phyloP scores from a whole-genome alignment of 2,797 vertebrate species.

The Echeneis naucrates region DNA sequence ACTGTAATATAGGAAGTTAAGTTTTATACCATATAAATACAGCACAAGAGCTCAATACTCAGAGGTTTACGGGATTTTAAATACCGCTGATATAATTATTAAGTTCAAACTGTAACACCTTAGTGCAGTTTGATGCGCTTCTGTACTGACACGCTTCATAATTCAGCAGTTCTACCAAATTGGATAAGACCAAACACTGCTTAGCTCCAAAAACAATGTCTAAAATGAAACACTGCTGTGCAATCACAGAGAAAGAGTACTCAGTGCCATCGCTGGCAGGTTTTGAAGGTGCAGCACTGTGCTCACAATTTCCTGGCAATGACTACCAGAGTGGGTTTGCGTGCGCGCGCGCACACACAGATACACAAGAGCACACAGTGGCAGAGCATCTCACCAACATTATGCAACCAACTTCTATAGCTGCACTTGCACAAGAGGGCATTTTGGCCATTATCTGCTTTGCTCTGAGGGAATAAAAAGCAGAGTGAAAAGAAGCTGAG shows the following conservation, averaged over 20 bases:
- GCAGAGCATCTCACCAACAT: constrained; percentile 73
- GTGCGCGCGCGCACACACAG: constrained; percentile 30
- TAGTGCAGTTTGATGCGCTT: neutral
- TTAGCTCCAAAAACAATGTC: constrained; percentile 41
- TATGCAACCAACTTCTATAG: constrained; percentile 79
- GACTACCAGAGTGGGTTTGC: constrained; percentile 64
- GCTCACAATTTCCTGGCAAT: constrained; percentile 78
- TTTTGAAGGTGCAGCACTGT: constrained; percentile 73
- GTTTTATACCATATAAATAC: neutral
- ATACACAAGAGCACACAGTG: constrained; percentile 8
- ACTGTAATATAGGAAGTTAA: neutral
- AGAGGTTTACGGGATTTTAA: neutral
- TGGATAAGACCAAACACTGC: constrained; percentile 42
- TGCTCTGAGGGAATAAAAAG: constrained; percentile 54
- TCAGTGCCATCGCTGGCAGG: constrained; percentile 67
- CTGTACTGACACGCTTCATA: constrained; percentile 2
- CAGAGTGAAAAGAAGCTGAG: constrained; percentile 42
- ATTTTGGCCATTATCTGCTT: constrained; percentile 68
- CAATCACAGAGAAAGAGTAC: constrained; percentile 50
- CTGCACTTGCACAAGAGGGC: constrained; percentile 67
- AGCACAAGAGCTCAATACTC: too few species aligned
- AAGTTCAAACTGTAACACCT: neutral
- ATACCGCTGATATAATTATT: neutral
- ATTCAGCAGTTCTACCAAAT: constrained; percentile 37
- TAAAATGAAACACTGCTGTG: constrained; percentile 43